A percentile compares a stretch with the other conserved stretches of the same genome.
Conservation (phyloP, 2,797 vertebrate genomes). For the Acanthurus leucopareius region DNA sequence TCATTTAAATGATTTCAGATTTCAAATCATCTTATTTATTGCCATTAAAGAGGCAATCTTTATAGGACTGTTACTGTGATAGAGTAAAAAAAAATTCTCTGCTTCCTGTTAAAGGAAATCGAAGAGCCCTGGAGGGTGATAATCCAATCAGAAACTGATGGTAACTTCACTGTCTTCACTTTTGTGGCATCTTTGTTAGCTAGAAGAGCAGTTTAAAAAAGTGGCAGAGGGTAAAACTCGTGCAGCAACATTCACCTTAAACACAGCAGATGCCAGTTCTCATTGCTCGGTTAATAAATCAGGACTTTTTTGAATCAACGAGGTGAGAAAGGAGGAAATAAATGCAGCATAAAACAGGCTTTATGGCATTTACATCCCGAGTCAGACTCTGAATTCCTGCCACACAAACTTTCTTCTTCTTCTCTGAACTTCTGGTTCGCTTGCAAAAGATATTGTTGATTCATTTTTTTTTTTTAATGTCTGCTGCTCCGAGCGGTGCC, state of each 20-base stretch:
- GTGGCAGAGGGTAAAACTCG: neutral
- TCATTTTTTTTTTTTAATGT: conserved; percentile 54
- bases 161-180: neutral
- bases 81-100: neutral
- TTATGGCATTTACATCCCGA: neutral
- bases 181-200: neutral
- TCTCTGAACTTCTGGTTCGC: conserved; percentile 21
- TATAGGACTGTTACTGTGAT: neutral
- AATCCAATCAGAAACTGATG: neutral
- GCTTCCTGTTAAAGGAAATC: neutral
- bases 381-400: conserved; percentile 29
- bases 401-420: conserved; percentile 8
- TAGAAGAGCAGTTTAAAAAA: neutral
- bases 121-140: neutral
- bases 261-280: conserved; percentile 20
- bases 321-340: conserved; percentile 46
- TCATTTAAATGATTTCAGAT: neutral
- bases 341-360: conserved; percentile 13
- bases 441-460: conserved; percentile 35
- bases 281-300: conserved; percentile 48
- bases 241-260: neutral
- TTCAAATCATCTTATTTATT: neutral
- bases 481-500: conserved; percentile 54
- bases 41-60: neutral
- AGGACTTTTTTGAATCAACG: conserved; percentile 5